Conservation (phyloP, 1,140 invertebrate species). For the Drosophila pruinosa region DNA sequence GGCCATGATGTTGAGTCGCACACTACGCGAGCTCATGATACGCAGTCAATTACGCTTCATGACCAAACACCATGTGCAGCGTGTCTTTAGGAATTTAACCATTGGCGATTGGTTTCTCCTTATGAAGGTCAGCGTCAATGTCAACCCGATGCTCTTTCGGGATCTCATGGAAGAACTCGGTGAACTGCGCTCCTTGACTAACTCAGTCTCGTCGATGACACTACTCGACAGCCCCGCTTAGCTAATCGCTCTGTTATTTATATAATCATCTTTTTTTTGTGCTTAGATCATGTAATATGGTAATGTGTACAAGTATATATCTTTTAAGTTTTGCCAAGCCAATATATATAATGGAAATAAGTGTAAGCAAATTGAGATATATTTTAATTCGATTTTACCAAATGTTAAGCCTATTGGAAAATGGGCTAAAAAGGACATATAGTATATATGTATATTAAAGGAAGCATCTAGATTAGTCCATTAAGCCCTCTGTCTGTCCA, state of each 20-base stretch:
- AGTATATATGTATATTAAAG: too few species aligned
- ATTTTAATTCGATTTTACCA: too few species aligned
- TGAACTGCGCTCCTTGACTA: conserved; percentile 54
- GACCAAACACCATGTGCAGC: conserved; percentile 59
- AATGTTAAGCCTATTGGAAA: too few species aligned
- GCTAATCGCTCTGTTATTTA: too few species aligned
- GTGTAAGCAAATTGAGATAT: too few species aligned
- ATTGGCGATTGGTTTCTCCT: conserved; percentile 89
- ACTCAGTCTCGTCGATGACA: conserved; percentile 49
- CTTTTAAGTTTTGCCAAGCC: conserved; percentile 17
- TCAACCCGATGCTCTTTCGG: conserved; percentile 86
- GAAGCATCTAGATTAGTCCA: too few species aligned
- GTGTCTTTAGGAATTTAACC: conserved; percentile 62
- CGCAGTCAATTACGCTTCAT: conserved; percentile 83
- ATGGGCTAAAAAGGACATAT: too few species aligned
- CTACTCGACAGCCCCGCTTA: conserved; percentile 53
- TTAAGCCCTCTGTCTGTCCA: too few species aligned
- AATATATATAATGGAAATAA: conserved; percentile 9
- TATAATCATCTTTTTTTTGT: not conserved
- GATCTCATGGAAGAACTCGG: conserved; percentile 85
- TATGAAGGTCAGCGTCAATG: conserved; percentile 87
- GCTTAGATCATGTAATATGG: too few species aligned
- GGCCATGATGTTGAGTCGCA: conserved; percentile 57
- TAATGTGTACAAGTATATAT: conserved; percentile 10
- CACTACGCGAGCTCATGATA: conserved; percentile 83